Evolutionary conservation across 1,140 invertebrate species (phyloP), one percentile per base, ranked within the genome.

Genomic region (Mycetomoellerius zeteki): DNA sequence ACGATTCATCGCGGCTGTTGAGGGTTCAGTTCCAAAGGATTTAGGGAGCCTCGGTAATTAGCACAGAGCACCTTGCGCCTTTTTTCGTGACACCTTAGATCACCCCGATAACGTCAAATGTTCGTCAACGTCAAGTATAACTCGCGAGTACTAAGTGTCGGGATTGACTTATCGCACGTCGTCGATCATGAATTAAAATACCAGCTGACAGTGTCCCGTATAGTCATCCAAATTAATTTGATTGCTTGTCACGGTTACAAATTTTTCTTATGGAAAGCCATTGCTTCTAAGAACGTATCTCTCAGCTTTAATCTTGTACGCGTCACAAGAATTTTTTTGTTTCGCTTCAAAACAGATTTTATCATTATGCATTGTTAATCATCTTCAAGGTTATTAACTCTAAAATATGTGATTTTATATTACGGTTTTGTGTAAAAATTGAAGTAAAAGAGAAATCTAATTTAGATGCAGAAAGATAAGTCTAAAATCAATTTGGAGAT

Each of bases 161-260:
- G 67, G 24, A 82, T 82, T 72, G 54, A 82, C 54, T 82, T 73
- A 73, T 82, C 78, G 67, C 33, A 30, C 52, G 52, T 82, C 50
- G 65, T 43, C 78, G 78, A 82, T 84, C 54, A 37, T 67, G 54
- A 84, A 75, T 73, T 84, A 84, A 84, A 84, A 60, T 43, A 73
- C 69, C 80, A 75, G 80, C 69, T 75, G 80, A 84, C 67, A 82
- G 80, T 56, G 24, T 37, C 54, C 30, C 37, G 67, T 73, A 60
- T 4, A 50, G 80, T 62, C 80, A 75, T 84, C 24, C 69, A n/a
- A 84, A 84, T 84, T 84, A 84, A 84, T 84, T 84, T 60, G 69
- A 24, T 27, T 19, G 14, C 80, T 60, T 62, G 54, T 84, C 69
- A 71, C 21, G 69, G n/a, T 6, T 60, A 75, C 54, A 47, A 73